Evolutionary conservation across 2,888 invertebrate genomes (phyloP).

Genomic region (Ypsolopha scabrella): DNA sequence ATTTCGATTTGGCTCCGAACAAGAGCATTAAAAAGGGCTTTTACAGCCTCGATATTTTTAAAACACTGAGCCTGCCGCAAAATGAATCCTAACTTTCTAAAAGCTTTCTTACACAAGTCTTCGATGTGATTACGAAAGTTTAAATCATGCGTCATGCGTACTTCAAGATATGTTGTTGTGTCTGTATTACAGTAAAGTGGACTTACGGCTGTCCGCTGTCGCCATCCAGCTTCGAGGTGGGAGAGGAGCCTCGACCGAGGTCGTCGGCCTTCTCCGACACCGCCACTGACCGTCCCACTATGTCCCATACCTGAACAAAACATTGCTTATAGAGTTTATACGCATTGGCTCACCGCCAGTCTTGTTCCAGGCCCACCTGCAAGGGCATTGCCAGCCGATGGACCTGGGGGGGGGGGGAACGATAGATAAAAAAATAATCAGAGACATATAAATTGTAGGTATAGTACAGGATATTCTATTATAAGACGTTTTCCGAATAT

Average conservation of each 20-base stretch:
- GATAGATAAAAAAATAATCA: neutral
- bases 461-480: neutral
- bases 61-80: too few relatives aligned
- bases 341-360: neutral
- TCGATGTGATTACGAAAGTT: too few relatives aligned
- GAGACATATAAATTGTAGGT: neutral
- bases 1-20: too few relatives aligned
- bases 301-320: slow-evolving; percentile 72
- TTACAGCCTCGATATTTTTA: too few relatives aligned
- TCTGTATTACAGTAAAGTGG: neutral
- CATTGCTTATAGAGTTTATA: too few relatives aligned
- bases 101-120: too few relatives aligned
- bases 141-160: too few relatives aligned
- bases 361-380: neutral
- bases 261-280: slow-evolving; percentile 75
- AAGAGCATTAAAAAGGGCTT: too few relatives aligned
- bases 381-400: neutral
- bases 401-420: neutral
- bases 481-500: neutral
- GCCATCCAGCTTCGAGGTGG: slow-evolving; percentile 71
- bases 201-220: slow-evolving; percentile 73
- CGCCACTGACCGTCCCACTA: slow-evolving; percentile 84
- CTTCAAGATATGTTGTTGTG: too few relatives aligned
- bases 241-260: slow-evolving; percentile 61
- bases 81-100: too few relatives aligned